Percentiles rank a stretch among this genome's conserved stretches.
Conservation (phyloP, 2,888 invertebrate genomes). For the Cyrtodaria siliqua region DNA sequence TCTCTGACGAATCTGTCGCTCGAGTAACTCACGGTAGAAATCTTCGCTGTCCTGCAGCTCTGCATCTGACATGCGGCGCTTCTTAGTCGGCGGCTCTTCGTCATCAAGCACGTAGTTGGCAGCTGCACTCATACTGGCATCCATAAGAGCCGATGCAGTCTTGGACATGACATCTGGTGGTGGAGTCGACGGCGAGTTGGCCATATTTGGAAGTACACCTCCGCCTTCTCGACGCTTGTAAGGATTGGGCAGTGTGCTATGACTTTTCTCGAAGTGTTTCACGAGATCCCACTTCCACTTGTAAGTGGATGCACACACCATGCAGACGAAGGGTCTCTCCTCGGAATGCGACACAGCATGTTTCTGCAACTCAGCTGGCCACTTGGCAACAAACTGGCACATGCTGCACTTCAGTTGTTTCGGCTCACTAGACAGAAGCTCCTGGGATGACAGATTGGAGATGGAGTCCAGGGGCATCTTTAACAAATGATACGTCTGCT, state of each 20-base stretch:
- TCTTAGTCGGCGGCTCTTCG: constrained; percentile 59
- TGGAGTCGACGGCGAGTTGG: constrained; percentile 40
- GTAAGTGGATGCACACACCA: constrained; percentile 84
- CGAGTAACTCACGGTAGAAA: constrained; percentile 35
- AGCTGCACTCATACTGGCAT: constrained; percentile 46
- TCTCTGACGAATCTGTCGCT: constrained; percentile 42
- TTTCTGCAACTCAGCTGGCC: constrained; percentile 84
- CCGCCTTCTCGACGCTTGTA: constrained; percentile 81
- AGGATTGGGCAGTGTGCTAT: constrained; percentile 83
- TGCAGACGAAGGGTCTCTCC: constrained; percentile 83
- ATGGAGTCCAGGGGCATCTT: constrained; percentile 80
- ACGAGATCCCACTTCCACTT: constrained; percentile 86
- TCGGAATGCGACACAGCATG: constrained; percentile 85
- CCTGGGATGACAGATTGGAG: constrained; percentile 73
- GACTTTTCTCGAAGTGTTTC: constrained; percentile 85
- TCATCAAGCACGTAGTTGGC: constrained; percentile 29
- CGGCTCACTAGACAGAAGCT: constrained; percentile 68
- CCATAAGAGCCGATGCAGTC: constrained; percentile 64
- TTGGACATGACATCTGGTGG: constrained; percentile 63
- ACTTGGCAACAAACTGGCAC: constrained; percentile 84
- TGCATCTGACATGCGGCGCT: constrained; percentile 70
- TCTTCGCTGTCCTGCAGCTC: constrained; percentile 57
- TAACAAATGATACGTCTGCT: constrained; percentile 81
- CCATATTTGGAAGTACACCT: constrained; percentile 38
- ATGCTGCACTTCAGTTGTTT: constrained; percentile 83